Conservation (phyloP, 2,797 vertebrate genomes). For the Aplochiton taeniatus region DNA sequence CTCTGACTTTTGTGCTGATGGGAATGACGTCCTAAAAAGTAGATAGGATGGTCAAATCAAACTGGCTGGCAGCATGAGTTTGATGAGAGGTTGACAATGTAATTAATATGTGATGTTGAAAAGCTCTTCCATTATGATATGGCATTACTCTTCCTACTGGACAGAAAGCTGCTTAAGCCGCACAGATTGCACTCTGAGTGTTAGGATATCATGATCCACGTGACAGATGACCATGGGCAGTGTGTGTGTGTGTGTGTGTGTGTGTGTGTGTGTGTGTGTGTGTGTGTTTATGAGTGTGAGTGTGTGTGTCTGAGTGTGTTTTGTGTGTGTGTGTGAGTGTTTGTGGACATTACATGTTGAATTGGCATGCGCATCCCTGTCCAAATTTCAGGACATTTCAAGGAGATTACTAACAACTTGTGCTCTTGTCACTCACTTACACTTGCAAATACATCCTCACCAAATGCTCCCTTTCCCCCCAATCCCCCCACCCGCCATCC, state of each 20-base stretch:
- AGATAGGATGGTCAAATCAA: too few relatives aligned
- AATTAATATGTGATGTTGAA: too few relatives aligned
- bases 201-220: too few relatives aligned
- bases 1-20: too few relatives aligned
- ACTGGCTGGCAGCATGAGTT: too few relatives aligned
- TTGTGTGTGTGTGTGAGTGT: not conserved
- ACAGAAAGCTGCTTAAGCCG: too few relatives aligned
- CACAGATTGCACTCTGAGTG: too few relatives aligned
- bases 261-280: not conserved
- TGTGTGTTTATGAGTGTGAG: not conserved
- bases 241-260: not conserved
- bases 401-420: not conserved
- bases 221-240: not conserved
- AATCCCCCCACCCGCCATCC: not conserved
- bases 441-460: not conserved
- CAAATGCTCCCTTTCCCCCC: conserved; percentile 18
- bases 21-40: too few relatives aligned
- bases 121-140: too few relatives aligned
- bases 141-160: too few relatives aligned
- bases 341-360: not conserved
- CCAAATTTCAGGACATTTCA: not conserved
- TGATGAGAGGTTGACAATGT: too few relatives aligned
- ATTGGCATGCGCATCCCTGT: not conserved
- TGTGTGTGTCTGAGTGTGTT: not conserved
- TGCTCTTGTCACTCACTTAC: not conserved